phyloP scores from a whole-genome alignment of 2,888 invertebrate species.

The Achlya flavicornis region DNA sequence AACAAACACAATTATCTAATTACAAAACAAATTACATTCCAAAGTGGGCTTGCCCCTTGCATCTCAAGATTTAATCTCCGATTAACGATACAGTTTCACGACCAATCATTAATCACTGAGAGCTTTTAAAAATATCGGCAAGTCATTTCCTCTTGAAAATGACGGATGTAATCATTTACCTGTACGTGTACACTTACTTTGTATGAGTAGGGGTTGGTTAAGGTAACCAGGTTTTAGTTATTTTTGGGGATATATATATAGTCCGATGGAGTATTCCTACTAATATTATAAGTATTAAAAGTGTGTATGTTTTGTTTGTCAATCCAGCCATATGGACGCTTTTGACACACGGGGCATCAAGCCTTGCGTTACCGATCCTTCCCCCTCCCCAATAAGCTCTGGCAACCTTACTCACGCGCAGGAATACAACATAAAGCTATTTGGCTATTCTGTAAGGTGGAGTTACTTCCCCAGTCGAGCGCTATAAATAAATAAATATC shows the following conservation, averaged over 20 bases:
- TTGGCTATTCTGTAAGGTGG: no score
- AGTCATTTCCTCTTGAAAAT: conserved; percentile 52
- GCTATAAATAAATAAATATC: no score
- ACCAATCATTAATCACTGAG: conserved; percentile 44
- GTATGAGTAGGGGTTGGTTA: conserved; percentile 2
- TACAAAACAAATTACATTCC: not conserved
- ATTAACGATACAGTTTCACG: conserved; percentile 20
- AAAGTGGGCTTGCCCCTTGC: not conserved
- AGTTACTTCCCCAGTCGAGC: no score
- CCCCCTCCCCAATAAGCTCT: no score
- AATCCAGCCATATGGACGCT: no score
- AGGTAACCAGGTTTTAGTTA: not conserved
- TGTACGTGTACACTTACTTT: conserved; percentile 11
- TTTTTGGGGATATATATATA: not conserved
- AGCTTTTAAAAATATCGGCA: conserved; percentile 31
- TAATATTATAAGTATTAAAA: no score
- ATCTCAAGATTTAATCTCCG: conserved; percentile 3
- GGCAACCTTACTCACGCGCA: no score
- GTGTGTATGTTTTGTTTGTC: no score
- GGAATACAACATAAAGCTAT: no score
- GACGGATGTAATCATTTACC: conserved; percentile 29
- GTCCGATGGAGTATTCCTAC: no score
- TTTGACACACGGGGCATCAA: no score
- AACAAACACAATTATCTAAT: conserved; percentile 10
- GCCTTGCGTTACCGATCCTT: no score